phyloP scores from a whole-genome alignment of 2,797 vertebrate species.

The Bryconaethiops microstoma region DNA sequence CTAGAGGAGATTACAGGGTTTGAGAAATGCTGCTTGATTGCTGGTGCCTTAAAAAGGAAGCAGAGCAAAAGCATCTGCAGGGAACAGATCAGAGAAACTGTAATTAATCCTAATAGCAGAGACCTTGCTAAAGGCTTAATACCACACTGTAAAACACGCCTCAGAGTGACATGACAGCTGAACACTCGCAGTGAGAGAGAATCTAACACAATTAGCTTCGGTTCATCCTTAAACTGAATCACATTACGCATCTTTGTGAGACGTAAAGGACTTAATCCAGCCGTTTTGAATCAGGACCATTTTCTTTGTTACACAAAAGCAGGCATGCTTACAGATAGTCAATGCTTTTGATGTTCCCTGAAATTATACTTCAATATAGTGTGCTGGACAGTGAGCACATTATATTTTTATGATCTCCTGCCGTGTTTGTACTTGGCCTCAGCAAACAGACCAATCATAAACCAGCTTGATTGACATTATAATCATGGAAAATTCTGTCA shows the following conservation, averaged over 20 bases:
- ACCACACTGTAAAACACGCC: constrained; percentile 4
- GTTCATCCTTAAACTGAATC: neutral
- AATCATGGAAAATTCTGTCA: neutral
- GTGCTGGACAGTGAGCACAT: neutral
- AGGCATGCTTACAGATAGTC: neutral
- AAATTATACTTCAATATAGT: neutral
- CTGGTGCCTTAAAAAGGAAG: constrained; percentile 40
- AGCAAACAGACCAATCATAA: constrained; percentile 5
- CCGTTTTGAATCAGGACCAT: neutral
- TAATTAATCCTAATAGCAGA: constrained; percentile 49
- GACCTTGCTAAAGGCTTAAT: constrained; percentile 33
- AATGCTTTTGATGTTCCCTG: neutral
- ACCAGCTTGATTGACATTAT: neutral
- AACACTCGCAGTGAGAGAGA: neutral
- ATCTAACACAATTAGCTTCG: neutral
- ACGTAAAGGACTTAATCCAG: neutral
- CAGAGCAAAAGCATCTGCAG: constrained; percentile 31
- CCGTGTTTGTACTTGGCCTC: neutral
- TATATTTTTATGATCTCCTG: neutral
- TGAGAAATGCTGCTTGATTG: constrained; percentile 29
- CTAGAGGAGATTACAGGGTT: constrained; percentile 47
- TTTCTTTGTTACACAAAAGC: neutral
- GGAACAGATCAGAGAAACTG: constrained; percentile 47
- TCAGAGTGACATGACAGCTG: constrained; percentile 10
- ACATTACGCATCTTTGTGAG: neutral